These are phyloP conservation scores for Drosophila sordidula DNA, from an alignment of 2,888 invertebrate species.

Conservation along the genomic window DNA sequence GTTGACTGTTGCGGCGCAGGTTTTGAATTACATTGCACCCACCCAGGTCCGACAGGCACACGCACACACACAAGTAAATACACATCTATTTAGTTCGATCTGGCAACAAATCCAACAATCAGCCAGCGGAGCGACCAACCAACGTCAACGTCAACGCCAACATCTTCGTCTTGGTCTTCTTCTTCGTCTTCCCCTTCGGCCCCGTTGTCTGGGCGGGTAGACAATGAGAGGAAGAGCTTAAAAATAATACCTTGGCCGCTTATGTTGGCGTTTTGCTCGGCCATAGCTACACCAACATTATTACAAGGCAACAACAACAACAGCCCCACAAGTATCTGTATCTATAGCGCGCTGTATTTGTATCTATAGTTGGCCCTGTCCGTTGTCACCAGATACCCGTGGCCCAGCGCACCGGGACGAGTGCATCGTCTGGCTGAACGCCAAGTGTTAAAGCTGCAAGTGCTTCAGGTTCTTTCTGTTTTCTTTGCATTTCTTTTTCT, in stretches of 20 bases:
- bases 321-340: slow-evolving; percentile 17
- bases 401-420: slow-evolving; percentile 23
- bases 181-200: slow-evolving; percentile 27
- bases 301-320: slow-evolving; percentile 15
- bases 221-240: slow-evolving; percentile 78
- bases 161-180: slow-evolving; percentile 30
- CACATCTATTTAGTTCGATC: slow-evolving; percentile 77
- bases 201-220: slow-evolving; percentile 59
- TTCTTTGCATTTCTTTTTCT: not conserved
- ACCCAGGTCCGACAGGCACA: slow-evolving; percentile 27
- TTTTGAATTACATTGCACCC: slow-evolving; percentile 69
- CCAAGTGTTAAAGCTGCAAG: slow-evolving; percentile 67
- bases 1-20: slow-evolving; percentile 46
- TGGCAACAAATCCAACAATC: slow-evolving; percentile 17
- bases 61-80: slow-evolving; percentile 60
- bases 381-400: slow-evolving; percentile 70
- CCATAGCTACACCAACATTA: slow-evolving; percentile 50
- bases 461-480: slow-evolving; percentile 46
- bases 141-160: slow-evolving; percentile 41
- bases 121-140: slow-evolving; percentile 22
- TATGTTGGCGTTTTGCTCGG: slow-evolving; percentile 70
- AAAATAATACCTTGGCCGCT: slow-evolving; percentile 79
- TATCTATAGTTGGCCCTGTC: slow-evolving; percentile 33
- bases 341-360: slow-evolving; percentile 31
- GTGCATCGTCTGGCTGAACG: slow-evolving; percentile 43